Conservation (phyloP, 2,113 vertebrate genomes). For the Sebastes schlegelii region DNA sequence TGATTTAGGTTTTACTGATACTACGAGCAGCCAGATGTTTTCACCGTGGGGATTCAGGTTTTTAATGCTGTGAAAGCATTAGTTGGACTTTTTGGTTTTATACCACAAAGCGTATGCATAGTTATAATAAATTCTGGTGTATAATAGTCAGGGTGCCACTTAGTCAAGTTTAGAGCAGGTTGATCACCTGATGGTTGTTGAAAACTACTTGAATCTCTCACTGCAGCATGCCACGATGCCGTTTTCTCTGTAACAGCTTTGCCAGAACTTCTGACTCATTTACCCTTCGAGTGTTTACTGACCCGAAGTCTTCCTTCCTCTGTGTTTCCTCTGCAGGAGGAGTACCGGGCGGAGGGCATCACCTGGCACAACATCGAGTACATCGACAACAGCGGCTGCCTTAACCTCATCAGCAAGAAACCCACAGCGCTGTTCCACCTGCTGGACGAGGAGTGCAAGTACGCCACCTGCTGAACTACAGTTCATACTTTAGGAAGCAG, state of each 20-base stretch:
- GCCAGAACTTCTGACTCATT: neutral
- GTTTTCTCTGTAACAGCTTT: neutral
- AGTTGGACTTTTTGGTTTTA: neutral
- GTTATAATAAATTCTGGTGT: neutral
- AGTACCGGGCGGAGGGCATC: conserved; percentile 96
- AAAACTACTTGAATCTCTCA: neutral
- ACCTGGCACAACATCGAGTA: conserved; percentile 98
- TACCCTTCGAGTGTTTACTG: neutral
- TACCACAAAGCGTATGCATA: neutral
- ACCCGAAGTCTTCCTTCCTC: neutral
- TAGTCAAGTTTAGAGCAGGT: neutral
- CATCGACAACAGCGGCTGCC: conserved; percentile 95
- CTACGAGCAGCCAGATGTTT: conserved; percentile 33
- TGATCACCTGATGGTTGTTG: neutral
- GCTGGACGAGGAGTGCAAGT: conserved; percentile 99
- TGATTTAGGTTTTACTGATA: conserved; percentile 20
- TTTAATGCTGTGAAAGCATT: conserved; percentile 4
- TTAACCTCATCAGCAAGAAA: conserved; percentile 98
- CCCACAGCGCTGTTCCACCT: conserved; percentile 96
- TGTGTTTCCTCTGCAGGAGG: conserved; percentile 86
- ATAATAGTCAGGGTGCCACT: neutral
- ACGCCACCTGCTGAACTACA: conserved; percentile 67
- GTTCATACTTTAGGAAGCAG: neutral
- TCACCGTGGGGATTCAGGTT: neutral
- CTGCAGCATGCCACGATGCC: neutral